Evolutionary conservation across 2,797 vertebrate genomes (phyloP).

Genomic region (Percopsis omiscomaycus): DNA sequence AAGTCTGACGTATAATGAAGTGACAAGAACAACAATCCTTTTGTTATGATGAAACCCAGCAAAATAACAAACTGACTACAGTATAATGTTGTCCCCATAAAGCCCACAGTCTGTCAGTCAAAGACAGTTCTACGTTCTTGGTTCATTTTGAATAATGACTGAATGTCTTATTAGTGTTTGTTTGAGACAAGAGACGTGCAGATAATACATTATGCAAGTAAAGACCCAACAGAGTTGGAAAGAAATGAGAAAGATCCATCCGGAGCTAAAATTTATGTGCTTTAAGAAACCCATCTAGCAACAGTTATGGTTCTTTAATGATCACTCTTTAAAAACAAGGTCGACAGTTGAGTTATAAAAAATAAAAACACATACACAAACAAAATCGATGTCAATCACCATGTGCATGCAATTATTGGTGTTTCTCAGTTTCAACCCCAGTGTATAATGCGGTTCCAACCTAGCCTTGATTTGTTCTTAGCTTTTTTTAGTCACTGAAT

Average conservation of each 20-base stretch:
- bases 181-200: constrained; percentile 20
- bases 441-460: constrained; percentile 31
- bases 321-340: constrained; percentile 22
- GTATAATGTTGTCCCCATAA: constrained; percentile 17
- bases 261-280: not conserved
- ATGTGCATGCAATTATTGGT: constrained; percentile 37
- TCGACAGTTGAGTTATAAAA: constrained; percentile 18
- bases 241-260: constrained; percentile 23
- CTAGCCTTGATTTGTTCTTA: constrained; percentile 15
- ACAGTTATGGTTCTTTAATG: constrained; percentile 10
- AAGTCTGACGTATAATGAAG: constrained; percentile 40
- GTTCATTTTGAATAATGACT: constrained; percentile 16
- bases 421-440: constrained; percentile 32
- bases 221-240: constrained; percentile 1
- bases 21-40: constrained; percentile 47
- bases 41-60: constrained; percentile 33
- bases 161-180: constrained; percentile 11
- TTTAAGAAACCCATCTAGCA: constrained; percentile 7
- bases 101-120: constrained; percentile 15
- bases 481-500: constrained; percentile 27
- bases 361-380: constrained; percentile 3
- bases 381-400: constrained; percentile 23
- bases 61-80: constrained; percentile 38
- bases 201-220: constrained; percentile 16
- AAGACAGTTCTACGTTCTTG: constrained; percentile 24